Base-by-base conservation (phyloP, 1,140 invertebrate genomes). In the Nephotettix cincticeps region DNA sequence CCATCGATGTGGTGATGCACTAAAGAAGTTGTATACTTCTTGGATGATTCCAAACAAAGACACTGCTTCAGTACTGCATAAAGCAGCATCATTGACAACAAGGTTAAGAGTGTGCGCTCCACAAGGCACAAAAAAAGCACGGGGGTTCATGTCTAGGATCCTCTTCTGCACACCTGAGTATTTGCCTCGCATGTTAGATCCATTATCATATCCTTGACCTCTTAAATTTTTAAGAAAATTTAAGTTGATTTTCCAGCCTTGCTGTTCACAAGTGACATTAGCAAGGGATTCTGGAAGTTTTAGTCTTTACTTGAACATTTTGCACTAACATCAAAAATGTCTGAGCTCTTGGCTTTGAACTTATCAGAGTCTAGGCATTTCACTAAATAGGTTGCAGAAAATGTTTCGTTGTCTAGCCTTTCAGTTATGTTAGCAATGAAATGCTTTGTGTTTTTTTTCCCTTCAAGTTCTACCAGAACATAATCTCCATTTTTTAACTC, bases 201-300 rank as follows among this genome's bases (percentile, higher is more conserved):
- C 78, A 72, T 79, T 79, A 64, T 80, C 79, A 69, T 80, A 80
- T 0, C 75, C 73, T 72, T 80, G 79, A 3, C 76, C 76, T 32
- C 78, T 54, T 45, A 25, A 75, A 70, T 71, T 79, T 71, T 14
- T 77, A 28, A 58, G 1, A 32, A n/a, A 23, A 64, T 64, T 14
- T 28, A 9, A 64, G 19, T 19, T 64, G 61, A 1, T 64, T 64
- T 29, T 29, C 21, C 32, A 28, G 3, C 29, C 61, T 64, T 64
- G 23, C 61, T 64, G 61, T 64, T 0, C 61, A 21, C 21, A 19
- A 21, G 29, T 30, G 19, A 64, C n/a, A n/a, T n/a, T n/a, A n/a
- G 61, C 6, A 29, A 64, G 27, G 21, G 61, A 28, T 30, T 28
- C 25, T 11, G 61, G 61, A 56, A 56, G 51, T 27, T 56, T 56